Conservation (phyloP, 1,140 invertebrate genomes). For the Brachionus calyciflorus region DNA sequence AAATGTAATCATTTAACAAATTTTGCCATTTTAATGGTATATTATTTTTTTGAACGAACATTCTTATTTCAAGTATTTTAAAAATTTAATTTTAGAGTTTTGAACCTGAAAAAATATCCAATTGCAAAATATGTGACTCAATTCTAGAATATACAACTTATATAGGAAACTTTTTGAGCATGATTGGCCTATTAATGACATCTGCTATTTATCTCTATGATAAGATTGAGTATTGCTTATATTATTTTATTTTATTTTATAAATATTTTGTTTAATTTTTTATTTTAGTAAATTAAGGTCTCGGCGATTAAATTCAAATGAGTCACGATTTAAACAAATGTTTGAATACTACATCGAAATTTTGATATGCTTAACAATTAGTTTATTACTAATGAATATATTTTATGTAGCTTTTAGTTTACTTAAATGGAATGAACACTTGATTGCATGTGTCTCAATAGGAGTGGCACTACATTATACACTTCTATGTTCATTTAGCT, state of each 20-base stretch:
- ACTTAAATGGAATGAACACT: background rate
- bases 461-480: slow-evolving; percentile 33
- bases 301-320: background rate
- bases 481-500: slow-evolving; percentile 6
- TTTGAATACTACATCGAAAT: slow-evolving; percentile 43
- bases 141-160: background rate
- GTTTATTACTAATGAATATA: slow-evolving; percentile 30
- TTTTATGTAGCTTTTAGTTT: slow-evolving; percentile 21
- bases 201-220: background rate
- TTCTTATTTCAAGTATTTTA: background rate
- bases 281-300: background rate
- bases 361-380: slow-evolving; percentile 2
- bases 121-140: slow-evolving; percentile 11
- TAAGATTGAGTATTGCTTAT: slow-evolving; percentile 8
- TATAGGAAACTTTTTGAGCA: slow-evolving; percentile 6
- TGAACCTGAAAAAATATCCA: background rate
- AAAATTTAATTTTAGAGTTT: slow-evolving; percentile 27
- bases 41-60: background rate
- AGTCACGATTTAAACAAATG: slow-evolving; percentile 22
- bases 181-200: slow-evolving; percentile 10
- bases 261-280: background rate
- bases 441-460: background rate
- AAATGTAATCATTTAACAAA: slow-evolving; percentile 45
- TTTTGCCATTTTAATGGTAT: slow-evolving; percentile 46
- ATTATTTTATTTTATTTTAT: background rate